Percentiles rank a stretch among this genome's conserved stretches.
These are phyloP conservation scores for Drosophila neutralis DNA, from an alignment of 2,888 invertebrate genomes.

Conservation along the genomic window DNA sequence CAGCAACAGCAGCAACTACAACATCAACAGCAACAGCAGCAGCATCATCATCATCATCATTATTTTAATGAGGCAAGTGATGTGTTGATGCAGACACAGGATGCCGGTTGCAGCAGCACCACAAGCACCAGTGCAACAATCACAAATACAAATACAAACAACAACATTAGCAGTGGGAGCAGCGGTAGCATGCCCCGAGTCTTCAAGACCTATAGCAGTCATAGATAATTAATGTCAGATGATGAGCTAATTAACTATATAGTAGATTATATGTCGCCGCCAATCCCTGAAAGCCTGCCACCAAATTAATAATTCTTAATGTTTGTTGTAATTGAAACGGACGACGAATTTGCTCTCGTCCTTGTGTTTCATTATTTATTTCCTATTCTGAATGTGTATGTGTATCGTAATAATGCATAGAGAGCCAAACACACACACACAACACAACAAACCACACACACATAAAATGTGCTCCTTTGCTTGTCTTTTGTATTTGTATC, in stretches of 20 bases:
- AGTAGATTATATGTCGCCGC: constrained; percentile 11
- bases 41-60: constrained; percentile 13
- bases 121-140: constrained; percentile 30
- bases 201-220: constrained; percentile 85
- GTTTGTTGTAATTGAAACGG: constrained; percentile 50
- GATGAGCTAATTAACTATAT: constrained; percentile 11
- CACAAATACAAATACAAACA: constrained; percentile 12
- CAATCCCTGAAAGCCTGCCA: constrained; percentile 67
- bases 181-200: constrained; percentile 79
- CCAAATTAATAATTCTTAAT: constrained; percentile 62
- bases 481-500: background rate
- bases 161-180: constrained; percentile 40
- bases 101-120: constrained; percentile 28
- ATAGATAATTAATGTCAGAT: constrained; percentile 80
- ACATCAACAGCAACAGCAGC: constrained; percentile 4
- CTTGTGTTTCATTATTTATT: constrained; percentile 40
- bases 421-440: constrained; percentile 26
- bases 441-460: background rate
- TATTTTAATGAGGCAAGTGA: constrained; percentile 4
- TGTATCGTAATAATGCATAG: constrained; percentile 25
- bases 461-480: constrained; percentile 4
- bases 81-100: constrained; percentile 28
- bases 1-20: constrained; percentile 3
- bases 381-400: constrained; percentile 40
- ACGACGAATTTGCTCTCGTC: background rate